Evolutionary conservation across 2,888 invertebrate genomes (phyloP).

Genomic region (Drosophila tripunctata): DNA sequence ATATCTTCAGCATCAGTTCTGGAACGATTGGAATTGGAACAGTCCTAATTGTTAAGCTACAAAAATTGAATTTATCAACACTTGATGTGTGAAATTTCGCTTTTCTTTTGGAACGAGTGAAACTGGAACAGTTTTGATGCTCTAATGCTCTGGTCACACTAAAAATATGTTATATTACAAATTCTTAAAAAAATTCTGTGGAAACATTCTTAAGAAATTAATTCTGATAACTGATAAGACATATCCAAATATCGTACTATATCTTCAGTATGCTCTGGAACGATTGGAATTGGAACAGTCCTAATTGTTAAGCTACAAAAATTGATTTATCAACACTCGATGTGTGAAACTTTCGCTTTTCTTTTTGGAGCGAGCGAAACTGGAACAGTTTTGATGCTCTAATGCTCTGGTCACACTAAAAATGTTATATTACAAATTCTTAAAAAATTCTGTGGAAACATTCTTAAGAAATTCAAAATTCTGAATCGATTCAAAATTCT

Average conservation of each 20-base stretch:
- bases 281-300: not conserved
- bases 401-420: too few relatives aligned
- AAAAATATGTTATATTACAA: too few relatives aligned
- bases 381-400: not conserved
- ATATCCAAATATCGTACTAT: not conserved
- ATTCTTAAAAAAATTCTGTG: too few relatives aligned
- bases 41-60: not conserved
- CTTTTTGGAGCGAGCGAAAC: not conserved
- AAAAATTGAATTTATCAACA: not conserved
- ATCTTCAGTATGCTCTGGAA: too few relatives aligned
- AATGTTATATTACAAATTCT: too few relatives aligned
- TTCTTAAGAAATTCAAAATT: too few relatives aligned
- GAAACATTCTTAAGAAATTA: too few relatives aligned
- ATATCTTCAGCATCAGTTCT: too few relatives aligned
- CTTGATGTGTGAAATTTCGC: not conserved
- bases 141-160: too few relatives aligned
- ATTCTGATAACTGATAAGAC: conserved; percentile 5
- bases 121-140: not conserved
- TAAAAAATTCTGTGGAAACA: too few relatives aligned
- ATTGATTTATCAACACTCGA: not conserved
- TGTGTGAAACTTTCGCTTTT: not conserved
- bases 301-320: not conserved
- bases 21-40: not conserved
- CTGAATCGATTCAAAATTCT: too few relatives aligned
- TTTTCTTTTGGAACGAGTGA: not conserved